phyloP scores from a whole-genome alignment of 64 coral and sea anemone genomes.

The Stylophora pistillata region DNA sequence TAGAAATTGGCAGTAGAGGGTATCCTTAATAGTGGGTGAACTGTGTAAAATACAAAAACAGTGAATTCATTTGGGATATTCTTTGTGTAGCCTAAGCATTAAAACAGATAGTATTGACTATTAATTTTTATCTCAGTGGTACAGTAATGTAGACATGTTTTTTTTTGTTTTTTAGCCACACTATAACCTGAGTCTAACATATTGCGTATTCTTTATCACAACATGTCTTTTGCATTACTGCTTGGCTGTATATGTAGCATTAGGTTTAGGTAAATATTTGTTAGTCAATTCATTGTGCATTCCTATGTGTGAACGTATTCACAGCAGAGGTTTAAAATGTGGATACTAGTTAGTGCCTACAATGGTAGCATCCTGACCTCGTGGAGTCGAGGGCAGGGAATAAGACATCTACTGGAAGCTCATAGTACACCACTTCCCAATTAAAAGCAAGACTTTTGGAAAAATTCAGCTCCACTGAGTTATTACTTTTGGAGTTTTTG shows the following conservation, averaged over 20 bases:
- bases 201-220: neutral
- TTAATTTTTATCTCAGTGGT: neutral
- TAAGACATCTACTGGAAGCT: too few relatives aligned
- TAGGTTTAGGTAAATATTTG: neutral
- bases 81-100: neutral
- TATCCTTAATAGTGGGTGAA: neutral
- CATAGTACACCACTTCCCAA: too few relatives aligned
- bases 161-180: neutral
- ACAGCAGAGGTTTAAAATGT: too few relatives aligned
- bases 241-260: neutral
- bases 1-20: neutral
- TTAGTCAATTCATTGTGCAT: neutral
- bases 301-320: constrained; percentile 20
- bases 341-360: too few relatives aligned
- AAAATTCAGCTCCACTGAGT: too few relatives aligned
- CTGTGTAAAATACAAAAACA: neutral
- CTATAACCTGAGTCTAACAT: neutral
- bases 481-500: too few relatives aligned
- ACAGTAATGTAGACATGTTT: neutral
- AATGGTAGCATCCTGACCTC: too few relatives aligned
- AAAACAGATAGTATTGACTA: neutral
- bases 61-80: neutral
- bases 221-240: neutral
- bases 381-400: too few relatives aligned
- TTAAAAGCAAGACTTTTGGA: too few relatives aligned